A percentile compares a stretch with the other conserved stretches of the same genome.
Conservation (phyloP, 1,140 invertebrate species). For the Saccostrea glomerata region DNA sequence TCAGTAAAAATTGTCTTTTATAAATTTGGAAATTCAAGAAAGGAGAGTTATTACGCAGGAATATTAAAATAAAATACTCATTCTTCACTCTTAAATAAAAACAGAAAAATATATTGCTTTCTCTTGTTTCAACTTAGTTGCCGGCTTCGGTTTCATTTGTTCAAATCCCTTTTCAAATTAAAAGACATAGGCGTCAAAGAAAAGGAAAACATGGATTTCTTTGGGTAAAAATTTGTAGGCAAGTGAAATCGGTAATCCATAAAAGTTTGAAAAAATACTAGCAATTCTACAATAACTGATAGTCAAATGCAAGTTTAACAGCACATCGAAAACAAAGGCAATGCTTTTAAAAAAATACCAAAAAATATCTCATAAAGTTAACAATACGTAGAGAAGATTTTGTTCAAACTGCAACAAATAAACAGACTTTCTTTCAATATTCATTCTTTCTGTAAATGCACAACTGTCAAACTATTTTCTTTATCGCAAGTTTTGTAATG, state of each 20-base stretch:
- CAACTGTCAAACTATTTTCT: neutral
- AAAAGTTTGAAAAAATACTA: neutral
- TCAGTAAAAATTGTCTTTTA: neutral
- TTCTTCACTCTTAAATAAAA: neutral
- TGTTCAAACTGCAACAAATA: neutral
- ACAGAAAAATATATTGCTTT: neutral
- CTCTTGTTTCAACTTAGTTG: no score
- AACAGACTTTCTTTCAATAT: neutral
- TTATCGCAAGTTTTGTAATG: neutral
- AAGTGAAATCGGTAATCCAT: neutral
- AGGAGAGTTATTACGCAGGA: neutral
- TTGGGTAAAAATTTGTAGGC: neutral
- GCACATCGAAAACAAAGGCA: neutral
- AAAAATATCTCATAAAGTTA: neutral
- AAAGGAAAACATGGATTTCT: conserved; percentile 18
- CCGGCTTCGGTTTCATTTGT: neutral
- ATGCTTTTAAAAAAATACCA: neutral
- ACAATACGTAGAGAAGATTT: neutral
- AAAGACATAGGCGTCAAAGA: neutral
- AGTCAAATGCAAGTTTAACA: conserved; percentile 8
- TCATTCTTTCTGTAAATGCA: neutral
- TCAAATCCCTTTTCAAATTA: neutral
- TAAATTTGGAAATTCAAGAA: neutral
- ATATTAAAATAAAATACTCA: neutral
- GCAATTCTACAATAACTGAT: neutral